These are phyloP conservation scores for Strigamia crassipes DNA, from an alignment of 2,888 invertebrate genomes.

Conservation along the genomic window DNA sequence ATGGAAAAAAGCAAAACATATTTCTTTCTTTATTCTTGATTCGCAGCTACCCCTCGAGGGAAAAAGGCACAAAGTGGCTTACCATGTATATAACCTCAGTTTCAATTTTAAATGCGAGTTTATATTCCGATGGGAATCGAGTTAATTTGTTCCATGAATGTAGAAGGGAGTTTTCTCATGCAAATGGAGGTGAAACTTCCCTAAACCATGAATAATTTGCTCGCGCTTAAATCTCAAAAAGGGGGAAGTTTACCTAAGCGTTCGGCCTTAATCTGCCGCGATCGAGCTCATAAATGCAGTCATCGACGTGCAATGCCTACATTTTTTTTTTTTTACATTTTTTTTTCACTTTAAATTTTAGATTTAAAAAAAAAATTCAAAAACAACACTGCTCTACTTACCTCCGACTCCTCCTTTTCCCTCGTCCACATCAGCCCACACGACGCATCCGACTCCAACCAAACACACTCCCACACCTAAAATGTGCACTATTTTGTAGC, in stretches of 20 bases:
- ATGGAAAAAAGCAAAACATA: neutral
- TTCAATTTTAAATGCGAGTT: conserved; percentile 3
- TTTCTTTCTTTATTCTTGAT: conserved; percentile 3
- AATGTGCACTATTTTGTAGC: conserved; percentile 75
- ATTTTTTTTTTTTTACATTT: neutral
- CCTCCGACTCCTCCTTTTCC: conserved; percentile 54
- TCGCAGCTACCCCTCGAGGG: conserved; percentile 2
- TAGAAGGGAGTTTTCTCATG: conserved; percentile 10
- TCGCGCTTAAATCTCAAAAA: conserved; percentile 10
- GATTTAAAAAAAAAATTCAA: neutral
- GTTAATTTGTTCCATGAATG: conserved; percentile 10
- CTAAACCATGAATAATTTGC: conserved; percentile 10
- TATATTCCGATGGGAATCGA: conserved; percentile 10
- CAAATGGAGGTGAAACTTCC: conserved; percentile 10
- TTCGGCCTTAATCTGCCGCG: conserved; percentile 10
- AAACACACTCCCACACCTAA: conserved; percentile 78
- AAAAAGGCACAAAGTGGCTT: conserved; percentile 10
- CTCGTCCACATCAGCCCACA: conserved; percentile 77
- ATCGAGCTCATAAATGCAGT: conserved; percentile 10
- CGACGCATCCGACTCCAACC: conserved; percentile 79
- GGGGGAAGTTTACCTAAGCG: conserved; percentile 6
- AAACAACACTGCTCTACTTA: conserved; percentile 48
- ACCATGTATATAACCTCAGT: conserved; percentile 10
- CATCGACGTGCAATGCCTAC: neutral
- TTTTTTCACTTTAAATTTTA: neutral